Evolutionary conservation across 2,888 invertebrate genomes (phyloP), one percentile per base, ranked within the genome.

Genomic region (Torymus aiolomorphi): DNA sequence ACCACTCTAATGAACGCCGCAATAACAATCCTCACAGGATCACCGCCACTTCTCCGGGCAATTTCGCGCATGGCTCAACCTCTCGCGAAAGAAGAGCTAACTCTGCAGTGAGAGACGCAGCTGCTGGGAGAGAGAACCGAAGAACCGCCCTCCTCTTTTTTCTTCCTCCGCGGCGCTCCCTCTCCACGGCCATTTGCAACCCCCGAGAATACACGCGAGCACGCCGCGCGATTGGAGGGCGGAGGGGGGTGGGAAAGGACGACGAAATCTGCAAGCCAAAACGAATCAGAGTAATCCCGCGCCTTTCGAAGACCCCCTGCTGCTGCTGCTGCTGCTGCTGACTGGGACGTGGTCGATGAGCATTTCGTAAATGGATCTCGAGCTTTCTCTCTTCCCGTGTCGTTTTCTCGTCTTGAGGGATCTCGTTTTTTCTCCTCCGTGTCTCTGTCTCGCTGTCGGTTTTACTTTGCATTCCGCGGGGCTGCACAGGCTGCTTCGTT

Each of bases 271-370:
- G 89, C 89, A 88, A 89, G 87, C 89, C 89, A 88, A 89, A 89
- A 89, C 89, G 89, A 89, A 89, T 89, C 89, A 87, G 85, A 88
- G 89, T 89, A 89, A 89, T 89, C 89, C 87, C 85, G 86, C 87
- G 86, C 49, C 42, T 87, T 87, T 86, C 86, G 86, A 88, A 87
- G 88, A 86, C 84, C 84, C 84, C 85, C 84, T 79, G 83, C 78
- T 75, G 65, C 76, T 69, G 75, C 78, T 75, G 65, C 76, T 69
- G 75, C 57, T 56, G 82, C 82, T 81, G 63, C 75, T 61, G 75
- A 61, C 75, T 75, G 52, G 31, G 42, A 71, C 49, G 71, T 83
- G 85, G 87, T 88, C 89, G 89, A 89, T 89, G 89, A 88, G 88
- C 88, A 89, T 89, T 89, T 89, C 87, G 89, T 87, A 89, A 89